Conservation (phyloP, 2,113 vertebrate genomes). For the Tragelaphus imberbis region DNA sequence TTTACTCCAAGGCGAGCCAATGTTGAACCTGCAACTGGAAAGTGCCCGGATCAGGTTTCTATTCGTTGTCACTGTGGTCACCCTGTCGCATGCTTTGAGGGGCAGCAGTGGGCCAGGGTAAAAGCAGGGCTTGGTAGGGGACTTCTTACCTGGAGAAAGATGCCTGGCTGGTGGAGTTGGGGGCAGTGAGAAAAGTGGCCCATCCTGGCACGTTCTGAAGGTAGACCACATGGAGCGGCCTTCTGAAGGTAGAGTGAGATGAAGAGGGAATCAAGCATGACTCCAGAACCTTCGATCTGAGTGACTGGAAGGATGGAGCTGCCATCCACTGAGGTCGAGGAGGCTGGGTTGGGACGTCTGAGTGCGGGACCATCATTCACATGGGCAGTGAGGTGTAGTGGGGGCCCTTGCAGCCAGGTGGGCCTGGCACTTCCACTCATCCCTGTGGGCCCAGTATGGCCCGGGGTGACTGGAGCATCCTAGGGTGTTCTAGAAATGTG, state of each 20-base stretch:
- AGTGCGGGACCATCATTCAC: not conserved
- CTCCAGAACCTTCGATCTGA: not conserved
- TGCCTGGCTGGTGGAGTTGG: not conserved
- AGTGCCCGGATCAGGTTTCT: too few species aligned
- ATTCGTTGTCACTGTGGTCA: not conserved
- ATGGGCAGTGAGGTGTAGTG: not conserved
- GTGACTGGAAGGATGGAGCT: not conserved
- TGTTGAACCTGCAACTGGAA: not conserved
- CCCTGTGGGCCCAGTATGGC: not conserved
- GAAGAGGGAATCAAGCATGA: not conserved
- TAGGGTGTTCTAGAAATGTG: not conserved
- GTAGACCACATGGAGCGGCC: not conserved
- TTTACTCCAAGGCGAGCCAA: not conserved
- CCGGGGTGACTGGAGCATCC: not conserved
- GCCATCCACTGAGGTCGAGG: not conserved
- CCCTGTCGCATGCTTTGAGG: not conserved
- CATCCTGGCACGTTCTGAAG: not conserved
- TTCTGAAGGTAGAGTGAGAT: not conserved
- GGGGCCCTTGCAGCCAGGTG: too few species aligned
- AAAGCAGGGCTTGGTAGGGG: not conserved
- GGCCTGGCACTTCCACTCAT: not conserved
- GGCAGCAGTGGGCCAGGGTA: not conserved
- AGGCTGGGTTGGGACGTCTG: not conserved
- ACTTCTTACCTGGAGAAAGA: not conserved
- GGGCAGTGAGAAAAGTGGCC: not conserved